Percentiles rank a stretch among this genome's conserved stretches.
Evolutionary conservation across 2,797 vertebrate genomes (phyloP).

Genomic region (Streptopelia turtur): DNA sequence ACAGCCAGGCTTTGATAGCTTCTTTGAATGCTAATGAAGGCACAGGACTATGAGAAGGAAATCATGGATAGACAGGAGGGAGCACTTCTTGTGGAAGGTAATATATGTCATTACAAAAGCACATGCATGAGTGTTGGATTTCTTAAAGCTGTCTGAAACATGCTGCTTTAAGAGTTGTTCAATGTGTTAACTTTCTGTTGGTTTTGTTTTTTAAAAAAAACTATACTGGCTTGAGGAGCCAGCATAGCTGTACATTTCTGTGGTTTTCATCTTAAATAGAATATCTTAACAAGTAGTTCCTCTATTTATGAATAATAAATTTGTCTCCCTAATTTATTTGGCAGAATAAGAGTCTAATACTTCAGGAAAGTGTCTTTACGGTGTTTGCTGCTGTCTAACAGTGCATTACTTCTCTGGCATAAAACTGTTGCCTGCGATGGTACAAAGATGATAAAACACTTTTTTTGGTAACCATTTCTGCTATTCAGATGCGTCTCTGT

Average conservation of each 20-base stretch:
- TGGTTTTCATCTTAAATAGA: neutral
- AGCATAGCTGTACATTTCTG: neutral
- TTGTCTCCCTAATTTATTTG: neutral
- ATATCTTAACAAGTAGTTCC: neutral
- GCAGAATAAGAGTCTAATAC: neutral
- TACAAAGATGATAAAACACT: neutral
- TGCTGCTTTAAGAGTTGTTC: neutral
- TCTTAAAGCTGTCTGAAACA: neutral
- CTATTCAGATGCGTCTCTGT: neutral
- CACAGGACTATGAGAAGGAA: neutral
- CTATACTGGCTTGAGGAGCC: neutral
- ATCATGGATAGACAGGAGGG: neutral
- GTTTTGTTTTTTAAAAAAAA: neutral
- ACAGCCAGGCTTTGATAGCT: neutral
- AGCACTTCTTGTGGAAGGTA: neutral
- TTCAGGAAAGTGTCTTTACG: neutral
- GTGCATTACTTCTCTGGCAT: neutral
- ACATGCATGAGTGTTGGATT: neutral
- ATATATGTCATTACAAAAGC: neutral
- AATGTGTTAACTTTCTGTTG: neutral
- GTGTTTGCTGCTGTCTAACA: neutral
- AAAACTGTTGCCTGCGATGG: slow-evolving; percentile 4
- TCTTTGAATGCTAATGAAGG: slow-evolving; percentile 13
- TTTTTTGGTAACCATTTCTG: neutral
- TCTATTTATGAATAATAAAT: neutral